These are phyloP conservation scores for Paraescarpia echinospica DNA, from an alignment of 1,140 invertebrate genomes.

Conservation along the genomic window DNA sequence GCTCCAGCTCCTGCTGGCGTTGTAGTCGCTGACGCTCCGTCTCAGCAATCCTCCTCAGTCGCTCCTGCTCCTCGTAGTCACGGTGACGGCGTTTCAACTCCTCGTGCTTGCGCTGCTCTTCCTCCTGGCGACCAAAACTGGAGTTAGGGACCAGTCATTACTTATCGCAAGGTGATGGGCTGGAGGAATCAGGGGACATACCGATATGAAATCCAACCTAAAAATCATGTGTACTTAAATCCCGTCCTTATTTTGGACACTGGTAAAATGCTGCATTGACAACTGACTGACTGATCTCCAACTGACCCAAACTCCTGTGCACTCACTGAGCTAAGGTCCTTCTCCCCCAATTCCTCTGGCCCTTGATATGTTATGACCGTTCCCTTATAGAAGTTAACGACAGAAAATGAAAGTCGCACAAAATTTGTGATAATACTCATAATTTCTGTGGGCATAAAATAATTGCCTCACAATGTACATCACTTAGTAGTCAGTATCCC, in stretches of 20 bases:
- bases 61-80: constrained; percentile 27
- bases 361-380: too few relatives aligned
- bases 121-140: constrained; percentile 26
- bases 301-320: too few relatives aligned
- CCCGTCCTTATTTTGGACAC: not conserved
- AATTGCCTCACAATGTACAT: too few relatives aligned
- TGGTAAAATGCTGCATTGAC: not conserved
- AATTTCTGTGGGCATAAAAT: too few relatives aligned
- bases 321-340: too few relatives aligned
- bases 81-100: constrained; percentile 38
- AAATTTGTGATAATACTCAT: too few relatives aligned
- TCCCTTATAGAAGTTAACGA: too few relatives aligned
- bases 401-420: too few relatives aligned
- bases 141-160: not conserved
- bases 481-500: too few relatives aligned
- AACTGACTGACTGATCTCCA: too few relatives aligned
- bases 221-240: not conserved
- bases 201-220: not conserved
- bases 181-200: not conserved
- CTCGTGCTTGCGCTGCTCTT: constrained; percentile 36
- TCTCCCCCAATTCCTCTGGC: too few relatives aligned
- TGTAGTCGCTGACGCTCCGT: constrained; percentile 33
- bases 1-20: constrained; percentile 33
- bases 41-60: not conserved
- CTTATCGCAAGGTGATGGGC: not conserved